Conservation (phyloP, 2,888 invertebrate genomes). For the Chironomus tentans region DNA sequence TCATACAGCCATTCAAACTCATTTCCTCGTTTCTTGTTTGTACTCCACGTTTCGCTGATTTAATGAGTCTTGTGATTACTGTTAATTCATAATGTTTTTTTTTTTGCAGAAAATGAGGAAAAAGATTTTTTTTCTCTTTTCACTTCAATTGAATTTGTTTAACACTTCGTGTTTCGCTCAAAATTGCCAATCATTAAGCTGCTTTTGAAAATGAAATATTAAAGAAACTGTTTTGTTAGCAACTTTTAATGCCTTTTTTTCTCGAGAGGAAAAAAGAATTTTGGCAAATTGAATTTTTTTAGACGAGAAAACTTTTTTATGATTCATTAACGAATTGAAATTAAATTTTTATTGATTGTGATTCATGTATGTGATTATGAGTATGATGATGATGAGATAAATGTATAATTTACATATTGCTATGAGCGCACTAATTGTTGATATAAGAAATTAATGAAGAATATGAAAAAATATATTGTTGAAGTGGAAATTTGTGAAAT, state of each 20-base stretch:
- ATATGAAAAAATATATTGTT: no score
- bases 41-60: not conserved
- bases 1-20: not conserved
- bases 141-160: constrained; percentile 10
- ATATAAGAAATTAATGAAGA: no score
- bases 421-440: no score
- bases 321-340: not conserved
- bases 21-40: not conserved
- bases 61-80: constrained; percentile 10
- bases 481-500: no score
- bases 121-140: not conserved
- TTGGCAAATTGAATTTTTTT: not conserved
- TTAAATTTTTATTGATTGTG: no score
- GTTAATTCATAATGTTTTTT: constrained; percentile 3
- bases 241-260: not conserved
- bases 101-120: not conserved
- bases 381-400: no score
- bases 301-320: not conserved
- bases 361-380: no score
- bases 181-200: constrained; percentile 6
- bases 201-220: not conserved
- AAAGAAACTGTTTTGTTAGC: not conserved
- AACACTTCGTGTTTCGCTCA: constrained; percentile 1
- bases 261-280: not conserved
- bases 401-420: no score